Evolutionary conservation across 2,888 invertebrate species (phyloP), one percentile per base, ranked within the genome.

Genomic region (Galerucella nymphaeae): DNA sequence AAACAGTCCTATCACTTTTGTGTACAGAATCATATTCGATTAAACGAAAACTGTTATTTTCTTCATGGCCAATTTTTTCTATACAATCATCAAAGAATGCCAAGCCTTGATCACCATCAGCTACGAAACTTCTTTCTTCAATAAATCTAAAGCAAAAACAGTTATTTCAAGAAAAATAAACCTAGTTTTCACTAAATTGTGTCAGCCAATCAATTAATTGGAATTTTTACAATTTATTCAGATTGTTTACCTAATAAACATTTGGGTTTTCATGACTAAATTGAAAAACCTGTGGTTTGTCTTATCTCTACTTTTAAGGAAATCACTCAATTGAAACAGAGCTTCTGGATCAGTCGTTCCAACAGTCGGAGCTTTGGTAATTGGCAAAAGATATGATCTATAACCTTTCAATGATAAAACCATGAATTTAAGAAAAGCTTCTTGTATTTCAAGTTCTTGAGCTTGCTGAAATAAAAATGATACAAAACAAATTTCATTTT

Each of bases 51-150:
- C 87, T 88, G 61, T 82, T 82, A 77, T 90, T 90, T 79, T 92
- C 91, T 77, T 89, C 89, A 74, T 86, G 86, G 13, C 86, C 86
- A 53, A 93, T 89, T 84, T 94, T 92, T 83, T 97, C 97, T 9
- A 95, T 93, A 85, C 98, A 99, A 84, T 99, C 98, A 86, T 99
- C 99, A 84, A 99, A 99, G 87, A 97, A 97, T 14, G 95, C 96
- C 71, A 99, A 88, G 62, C 97, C 96, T 74, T 96, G 96, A 87
- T 99, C 98, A 82, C 95, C 96, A 84, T 98, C 98, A n/a, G 97
- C 97, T 0, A 98, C 97, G 87, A 99, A 99, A 79, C 98, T 98
- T 20, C 99, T 91, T 86, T 99, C 99, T 87, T 99, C 99, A 76
- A 99, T 98, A 87, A 99, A 99, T 53, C 80, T 80, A 63, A 2